Evolutionary conservation across 2,797 vertebrate species (phyloP).

Genomic region (Meda fulgida): DNA sequence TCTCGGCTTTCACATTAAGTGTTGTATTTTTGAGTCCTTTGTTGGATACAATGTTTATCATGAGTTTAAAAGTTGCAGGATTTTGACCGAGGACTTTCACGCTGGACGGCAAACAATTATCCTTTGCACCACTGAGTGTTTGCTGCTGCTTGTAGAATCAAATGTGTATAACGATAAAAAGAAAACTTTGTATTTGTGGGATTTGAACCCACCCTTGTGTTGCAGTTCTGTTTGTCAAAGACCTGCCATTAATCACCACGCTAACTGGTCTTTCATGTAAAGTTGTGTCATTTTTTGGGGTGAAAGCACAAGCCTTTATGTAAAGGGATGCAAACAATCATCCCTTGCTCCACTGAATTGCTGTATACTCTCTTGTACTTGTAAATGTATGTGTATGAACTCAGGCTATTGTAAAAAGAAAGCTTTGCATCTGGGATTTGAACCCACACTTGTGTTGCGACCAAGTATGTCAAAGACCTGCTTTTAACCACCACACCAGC

Average conservation of each 20-base stretch:
- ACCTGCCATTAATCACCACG: neutral
- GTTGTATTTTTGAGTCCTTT: neutral
- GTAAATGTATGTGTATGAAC: neutral
- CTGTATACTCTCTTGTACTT: neutral
- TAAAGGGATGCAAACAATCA: neutral
- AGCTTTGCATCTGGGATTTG: neutral
- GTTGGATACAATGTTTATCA: neutral
- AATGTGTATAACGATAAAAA: neutral
- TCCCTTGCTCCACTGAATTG: neutral
- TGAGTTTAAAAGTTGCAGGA: neutral
- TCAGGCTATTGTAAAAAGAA: neutral
- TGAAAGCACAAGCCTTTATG: neutral
- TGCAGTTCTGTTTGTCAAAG: neutral
- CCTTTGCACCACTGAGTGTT: neutral
- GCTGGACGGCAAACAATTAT: neutral
- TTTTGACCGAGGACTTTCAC: neutral
- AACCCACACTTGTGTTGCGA: neutral
- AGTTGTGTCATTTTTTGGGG: accelerated
- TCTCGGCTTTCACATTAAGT: neutral
- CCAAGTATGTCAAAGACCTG: too few relatives aligned
- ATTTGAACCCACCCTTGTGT: neutral
- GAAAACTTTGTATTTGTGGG: neutral
- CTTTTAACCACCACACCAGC: neutral
- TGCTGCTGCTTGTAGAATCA: neutral
- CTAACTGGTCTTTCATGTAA: neutral